phyloP scores from a whole-genome alignment of 1,140 invertebrate genomes.

The Lepidurus arcticus region DNA sequence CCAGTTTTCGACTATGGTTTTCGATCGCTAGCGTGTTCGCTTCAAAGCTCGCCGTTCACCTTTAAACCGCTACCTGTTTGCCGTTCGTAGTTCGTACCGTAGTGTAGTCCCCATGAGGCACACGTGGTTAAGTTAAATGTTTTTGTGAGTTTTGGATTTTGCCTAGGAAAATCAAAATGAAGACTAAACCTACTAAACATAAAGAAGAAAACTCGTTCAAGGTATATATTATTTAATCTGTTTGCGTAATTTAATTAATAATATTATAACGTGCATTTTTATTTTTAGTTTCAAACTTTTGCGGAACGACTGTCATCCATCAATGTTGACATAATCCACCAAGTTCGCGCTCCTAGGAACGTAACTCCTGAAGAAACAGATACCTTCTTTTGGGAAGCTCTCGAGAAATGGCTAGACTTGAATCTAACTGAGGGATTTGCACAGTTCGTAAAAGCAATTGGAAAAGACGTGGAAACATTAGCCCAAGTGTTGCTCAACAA shows the following conservation, averaged over 20 bases:
- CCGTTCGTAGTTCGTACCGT: too few species aligned
- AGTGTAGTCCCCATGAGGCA: not conserved
- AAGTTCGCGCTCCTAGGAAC: conserved; percentile 60
- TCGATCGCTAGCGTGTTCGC: too few species aligned
- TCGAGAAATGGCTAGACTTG: conserved; percentile 80
- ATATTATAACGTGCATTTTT: conserved; percentile 24
- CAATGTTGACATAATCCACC: conserved; percentile 71
- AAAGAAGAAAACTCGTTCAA: conserved; percentile 74
- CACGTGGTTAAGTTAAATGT: not conserved
- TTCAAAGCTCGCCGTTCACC: too few species aligned
- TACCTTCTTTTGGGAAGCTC: conserved; percentile 69
- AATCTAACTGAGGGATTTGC: conserved; percentile 77
- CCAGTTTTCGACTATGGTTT: too few species aligned
- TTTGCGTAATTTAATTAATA: conserved; percentile 33
- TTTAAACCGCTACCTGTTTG: too few species aligned
- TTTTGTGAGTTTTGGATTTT: not conserved
- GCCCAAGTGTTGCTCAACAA: conserved; percentile 72
- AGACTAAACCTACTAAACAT: conserved; percentile 67
- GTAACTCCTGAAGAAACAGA: conserved; percentile 58
- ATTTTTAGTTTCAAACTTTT: conserved; percentile 76
- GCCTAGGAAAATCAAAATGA: conserved; percentile 40
- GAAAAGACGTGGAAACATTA: conserved; percentile 61
- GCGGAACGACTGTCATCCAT: conserved; percentile 73
- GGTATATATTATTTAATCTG: conserved; percentile 49
- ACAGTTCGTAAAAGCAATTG: conserved; percentile 63